A percentile compares a stretch with the other conserved stretches of the same genome.
Evolutionary conservation across 2,888 invertebrate species (phyloP).

Genomic region (Digitonthophagus gazella): DNA sequence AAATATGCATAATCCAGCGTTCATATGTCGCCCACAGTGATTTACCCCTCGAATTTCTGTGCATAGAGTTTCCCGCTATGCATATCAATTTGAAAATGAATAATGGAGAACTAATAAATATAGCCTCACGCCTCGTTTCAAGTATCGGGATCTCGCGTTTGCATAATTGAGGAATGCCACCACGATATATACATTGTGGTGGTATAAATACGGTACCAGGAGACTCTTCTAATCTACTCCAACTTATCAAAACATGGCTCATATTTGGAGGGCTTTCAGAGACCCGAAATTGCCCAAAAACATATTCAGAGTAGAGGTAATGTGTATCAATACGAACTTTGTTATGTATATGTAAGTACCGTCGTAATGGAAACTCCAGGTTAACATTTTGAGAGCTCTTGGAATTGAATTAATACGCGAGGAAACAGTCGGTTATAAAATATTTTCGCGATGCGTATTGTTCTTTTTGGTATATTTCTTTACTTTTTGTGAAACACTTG

Average conservation of each 20-base stretch:
- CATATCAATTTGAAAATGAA: not conserved
- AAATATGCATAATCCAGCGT: not conserved
- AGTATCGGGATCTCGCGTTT: not conserved
- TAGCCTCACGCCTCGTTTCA: not conserved
- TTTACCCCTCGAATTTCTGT: not conserved
- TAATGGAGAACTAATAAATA: not conserved
- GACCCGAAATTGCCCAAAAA: slow-evolving; percentile 22
- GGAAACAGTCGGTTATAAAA: slow-evolving; percentile 19
- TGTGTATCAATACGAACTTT: not conserved
- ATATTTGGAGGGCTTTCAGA: slow-evolving; percentile 15
- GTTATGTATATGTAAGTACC: not conserved
- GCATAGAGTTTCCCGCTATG: not conserved
- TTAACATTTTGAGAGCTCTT: slow-evolving; percentile 20
- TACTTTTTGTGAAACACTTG: slow-evolving; percentile 21
- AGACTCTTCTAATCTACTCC: not conserved
- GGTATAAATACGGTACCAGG: not conserved
- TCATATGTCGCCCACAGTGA: not conserved
- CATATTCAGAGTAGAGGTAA: slow-evolving; percentile 22
- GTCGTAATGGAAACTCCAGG: slow-evolving; percentile 9
- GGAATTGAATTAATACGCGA: slow-evolving; percentile 25
- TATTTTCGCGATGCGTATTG: slow-evolving; percentile 21
- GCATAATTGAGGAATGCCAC: not conserved
- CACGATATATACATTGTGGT: not conserved
- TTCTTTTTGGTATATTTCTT: slow-evolving; percentile 22
- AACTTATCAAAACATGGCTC: slow-evolving; percentile 5